phyloP scores from a whole-genome alignment of 2,888 invertebrate genomes.

The Cryptocheilus praepositus region DNA sequence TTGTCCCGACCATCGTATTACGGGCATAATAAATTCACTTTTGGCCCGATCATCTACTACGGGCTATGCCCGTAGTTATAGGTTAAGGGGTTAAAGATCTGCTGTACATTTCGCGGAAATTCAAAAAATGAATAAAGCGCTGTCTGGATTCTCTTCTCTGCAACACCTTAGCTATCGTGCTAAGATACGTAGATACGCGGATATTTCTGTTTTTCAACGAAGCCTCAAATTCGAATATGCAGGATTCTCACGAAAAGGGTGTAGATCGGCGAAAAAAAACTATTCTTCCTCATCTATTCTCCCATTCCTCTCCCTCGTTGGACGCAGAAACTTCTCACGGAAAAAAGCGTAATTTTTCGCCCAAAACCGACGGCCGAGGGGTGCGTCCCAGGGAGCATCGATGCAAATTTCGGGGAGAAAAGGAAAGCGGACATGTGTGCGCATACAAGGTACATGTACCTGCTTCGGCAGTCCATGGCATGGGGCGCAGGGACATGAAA shows the following conservation, averaged over 20 bases:
- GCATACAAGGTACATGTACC: constrained; percentile 37
- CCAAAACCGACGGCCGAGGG: constrained; percentile 30
- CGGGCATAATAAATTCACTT: too few relatives aligned
- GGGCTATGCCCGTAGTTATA: too few relatives aligned
- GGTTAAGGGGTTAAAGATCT: too few relatives aligned
- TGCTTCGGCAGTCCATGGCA: constrained; percentile 31
- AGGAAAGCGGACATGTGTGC: constrained; percentile 37
- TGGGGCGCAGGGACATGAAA: neutral
- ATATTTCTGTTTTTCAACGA: neutral
- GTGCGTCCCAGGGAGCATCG: constrained; percentile 41
- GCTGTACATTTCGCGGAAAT: too few relatives aligned
- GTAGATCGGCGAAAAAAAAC: neutral
- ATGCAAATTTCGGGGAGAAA: constrained; percentile 65
- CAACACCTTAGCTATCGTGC: too few relatives aligned
- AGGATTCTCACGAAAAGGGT: constrained; percentile 11
- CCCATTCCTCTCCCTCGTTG: neutral
- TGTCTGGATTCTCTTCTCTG: too few relatives aligned
- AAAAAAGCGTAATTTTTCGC: constrained; percentile 50
- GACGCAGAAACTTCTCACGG: constrained; percentile 50
- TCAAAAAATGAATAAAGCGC: too few relatives aligned
- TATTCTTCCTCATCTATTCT: neutral
- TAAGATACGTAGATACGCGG: too few relatives aligned
- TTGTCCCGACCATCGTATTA: too few relatives aligned
- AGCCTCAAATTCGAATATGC: constrained; percentile 7
- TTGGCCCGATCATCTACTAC: too few relatives aligned